Evolutionary conservation across 2,797 vertebrate species (phyloP), one percentile per base, ranked within the genome.

Genomic region (Clarias fuscus): DNA sequence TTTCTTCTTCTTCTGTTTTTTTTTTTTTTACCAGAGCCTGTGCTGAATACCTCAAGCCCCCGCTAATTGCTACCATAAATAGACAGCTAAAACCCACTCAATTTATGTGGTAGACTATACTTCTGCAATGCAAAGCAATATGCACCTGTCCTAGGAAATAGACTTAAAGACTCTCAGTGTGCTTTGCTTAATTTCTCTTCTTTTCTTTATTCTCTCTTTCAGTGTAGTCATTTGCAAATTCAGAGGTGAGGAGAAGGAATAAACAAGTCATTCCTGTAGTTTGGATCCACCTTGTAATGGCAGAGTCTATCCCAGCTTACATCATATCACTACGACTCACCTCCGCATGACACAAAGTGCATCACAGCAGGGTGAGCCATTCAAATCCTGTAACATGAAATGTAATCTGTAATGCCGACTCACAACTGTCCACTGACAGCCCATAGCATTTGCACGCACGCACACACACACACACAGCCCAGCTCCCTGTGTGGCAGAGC

Each of bases 401-500:
- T 37, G 62, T 85, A 85, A 68, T 68, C 61, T n/a, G 24, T 82
- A 82, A 87, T 53, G 61, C 30, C 58, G 68, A 81, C 30, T 40
- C 6, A 30, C 73, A 84, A 75, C 70, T 71, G 75, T 87, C 27
- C 61, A 75, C 37, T 14, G 20, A 22, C 24, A 40, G 22, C 6
- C 61, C 48, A 30, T 48, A 27, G 79, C 22, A 58, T 65, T 58
- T 59, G 67, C 83, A 56, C 77, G 24, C 33, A 62, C 56, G 27
- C 76, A 48, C 18, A 61, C 14, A 59, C 70, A 76, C 73, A 87
- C 17, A 80, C 15, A 20, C 48, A 64, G n/a, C 3, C 72, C 59
- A 75, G 48, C 86, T 75, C 86, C 72, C 71, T 82, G 88, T 91
- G 90, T 91, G 90, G 89, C 85, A 86, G 53, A 82, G 83, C 70